Evolutionary conservation across 2,797 vertebrate genomes (phyloP).

Genomic region (Gymnothorax reevesii): DNA sequence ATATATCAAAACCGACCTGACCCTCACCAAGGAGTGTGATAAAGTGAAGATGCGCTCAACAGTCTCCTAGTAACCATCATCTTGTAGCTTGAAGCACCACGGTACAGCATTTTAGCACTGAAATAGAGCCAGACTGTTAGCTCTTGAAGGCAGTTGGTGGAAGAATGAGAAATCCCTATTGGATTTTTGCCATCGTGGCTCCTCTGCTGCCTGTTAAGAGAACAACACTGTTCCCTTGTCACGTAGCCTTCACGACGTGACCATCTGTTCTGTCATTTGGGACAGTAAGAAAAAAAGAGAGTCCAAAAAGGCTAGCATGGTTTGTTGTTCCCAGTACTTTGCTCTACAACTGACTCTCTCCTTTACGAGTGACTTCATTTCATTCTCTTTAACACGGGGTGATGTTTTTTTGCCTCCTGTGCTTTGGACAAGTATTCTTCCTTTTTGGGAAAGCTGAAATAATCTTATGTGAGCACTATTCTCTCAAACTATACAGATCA

Average conservation of each 20-base stretch:
- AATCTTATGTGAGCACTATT: not conserved
- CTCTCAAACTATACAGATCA: not conserved
- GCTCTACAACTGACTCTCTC: not conserved
- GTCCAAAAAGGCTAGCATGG: conserved; percentile 14
- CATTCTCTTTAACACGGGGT: not conserved
- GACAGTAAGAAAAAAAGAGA: conserved; percentile 30
- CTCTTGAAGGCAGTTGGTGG: not conserved
- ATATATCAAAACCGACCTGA: not conserved
- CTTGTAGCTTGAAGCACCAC: not conserved
- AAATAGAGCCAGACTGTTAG: not conserved
- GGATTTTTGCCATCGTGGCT: conserved; percentile 39
- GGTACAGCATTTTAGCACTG: not conserved
- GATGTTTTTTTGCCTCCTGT: not conserved
- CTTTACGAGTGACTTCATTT: not conserved
- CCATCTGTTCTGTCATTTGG: conserved; percentile 51
- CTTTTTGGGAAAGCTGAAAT: not conserved
- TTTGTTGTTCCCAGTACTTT: conserved; percentile 10
- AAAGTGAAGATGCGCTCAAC: not conserved
- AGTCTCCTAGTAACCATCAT: not conserved
- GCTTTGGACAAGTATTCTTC: not conserved
- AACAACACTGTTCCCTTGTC: conserved; percentile 42
- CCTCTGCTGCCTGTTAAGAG: conserved; percentile 49
- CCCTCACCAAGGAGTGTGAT: not conserved
- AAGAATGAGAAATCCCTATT: conserved; percentile 33
- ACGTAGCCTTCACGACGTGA: conserved; percentile 41